Evolutionary conservation across 2,888 invertebrate species (phyloP), one percentile per base, ranked within the genome.

Genomic region (Branchipolynoe longqiensis): DNA sequence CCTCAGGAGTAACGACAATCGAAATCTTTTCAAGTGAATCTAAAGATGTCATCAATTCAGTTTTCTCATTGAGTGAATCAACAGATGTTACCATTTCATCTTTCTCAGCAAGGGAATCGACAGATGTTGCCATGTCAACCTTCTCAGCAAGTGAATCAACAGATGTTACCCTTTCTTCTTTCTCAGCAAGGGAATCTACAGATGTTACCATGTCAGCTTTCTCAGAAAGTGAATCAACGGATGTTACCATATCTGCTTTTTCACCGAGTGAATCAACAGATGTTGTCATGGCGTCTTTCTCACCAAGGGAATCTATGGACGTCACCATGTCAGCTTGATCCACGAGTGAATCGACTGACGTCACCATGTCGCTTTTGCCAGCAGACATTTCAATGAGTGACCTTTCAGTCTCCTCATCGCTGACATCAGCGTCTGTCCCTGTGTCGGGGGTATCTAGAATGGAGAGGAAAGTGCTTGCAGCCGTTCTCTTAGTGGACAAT

Each of bases 351-450:
- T 69, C 69, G 4, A 38, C 69, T 36, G 69, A 69, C 12, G 69
- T 69, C 18, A 69, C n/a, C 69, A 69, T 69, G 6, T 62, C 22
- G 28, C 31, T 38, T 33, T 69, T 36, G 18, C 56, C 74, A 33
- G 4, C 38, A 33, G 54, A 25, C 73, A 36, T 74, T 83, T 83
- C 86, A 74, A 33, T 82, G 38, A 81, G 59, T 28, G 81, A 38
- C 40, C 38, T 58, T 18, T 81, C 81, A 38, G 58, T 56, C 28
- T 36, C 48, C 18, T 28, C 54, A 36, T 64, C 54, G 3, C 74
- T 41, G 33, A 81, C 85, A 31, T 62, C 40, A 56, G 85, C 74
- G 14, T 82, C 64, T 54, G 84, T 85, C 14, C 86, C 81, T 59
- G 41, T 59, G 74, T 84, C 86, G 6, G 58, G n/a, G 54, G 38